Percentiles rank a stretch among this genome's conserved stretches.
phyloP scores from a whole-genome alignment of 2,113 vertebrate genomes.

The Menura novaehollandiae region DNA sequence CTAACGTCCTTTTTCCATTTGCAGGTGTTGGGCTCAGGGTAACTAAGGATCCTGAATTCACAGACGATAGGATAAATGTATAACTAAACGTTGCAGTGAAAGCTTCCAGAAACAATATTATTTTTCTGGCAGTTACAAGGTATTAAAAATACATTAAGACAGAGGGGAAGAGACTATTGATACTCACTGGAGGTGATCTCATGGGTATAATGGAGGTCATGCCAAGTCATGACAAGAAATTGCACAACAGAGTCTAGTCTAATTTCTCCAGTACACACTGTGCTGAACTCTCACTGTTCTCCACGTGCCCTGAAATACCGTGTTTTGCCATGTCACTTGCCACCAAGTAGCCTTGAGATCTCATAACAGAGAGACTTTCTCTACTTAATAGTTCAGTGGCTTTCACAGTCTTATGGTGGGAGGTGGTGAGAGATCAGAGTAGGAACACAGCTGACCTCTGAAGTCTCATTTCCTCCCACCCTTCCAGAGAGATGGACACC shows the following conservation, averaged over 20 bases:
- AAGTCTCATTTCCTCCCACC: background rate
- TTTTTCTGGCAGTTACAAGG: constrained; percentile 24
- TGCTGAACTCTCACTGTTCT: background rate
- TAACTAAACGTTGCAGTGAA: constrained; percentile 32
- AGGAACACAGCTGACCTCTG: background rate
- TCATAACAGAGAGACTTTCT: background rate
- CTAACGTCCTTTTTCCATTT: background rate
- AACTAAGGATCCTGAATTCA: background rate
- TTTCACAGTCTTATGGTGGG: background rate
- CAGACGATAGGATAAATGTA: background rate
- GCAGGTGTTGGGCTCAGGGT: background rate
- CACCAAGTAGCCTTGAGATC: background rate
- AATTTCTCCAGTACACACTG: background rate
- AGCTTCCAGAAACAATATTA: constrained; percentile 40
- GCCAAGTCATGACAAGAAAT: constrained; percentile 37
- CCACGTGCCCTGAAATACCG: background rate
- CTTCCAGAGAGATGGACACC: background rate
- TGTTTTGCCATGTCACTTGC: background rate
- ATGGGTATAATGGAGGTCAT: constrained; percentile 14
- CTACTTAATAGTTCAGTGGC: background rate
- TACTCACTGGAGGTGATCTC: constrained; percentile 28
- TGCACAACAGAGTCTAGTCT: background rate
- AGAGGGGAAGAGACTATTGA: constrained; percentile 21
- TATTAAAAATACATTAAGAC: constrained; percentile 63
- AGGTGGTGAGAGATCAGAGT: background rate